These are phyloP conservation scores for Tonatia bakeri DNA, from an alignment of 2,113 vertebrate genomes.

Conservation along the genomic window DNA sequence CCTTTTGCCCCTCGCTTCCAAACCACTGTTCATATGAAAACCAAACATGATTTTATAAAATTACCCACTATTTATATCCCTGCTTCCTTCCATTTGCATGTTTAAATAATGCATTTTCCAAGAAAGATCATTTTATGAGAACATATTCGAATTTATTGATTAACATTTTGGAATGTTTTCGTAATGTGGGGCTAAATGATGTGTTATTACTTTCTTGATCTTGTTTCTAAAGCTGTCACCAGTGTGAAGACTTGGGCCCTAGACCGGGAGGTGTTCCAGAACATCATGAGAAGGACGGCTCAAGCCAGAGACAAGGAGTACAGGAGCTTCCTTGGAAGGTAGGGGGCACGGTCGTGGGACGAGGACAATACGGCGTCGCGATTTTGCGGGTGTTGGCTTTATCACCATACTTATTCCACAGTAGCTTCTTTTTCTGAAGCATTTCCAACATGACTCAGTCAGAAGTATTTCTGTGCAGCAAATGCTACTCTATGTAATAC, in stretches of 20 bases:
- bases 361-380: not conserved
- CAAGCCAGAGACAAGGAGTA: slow-evolving; percentile 91
- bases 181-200: not conserved
- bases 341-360: not conserved
- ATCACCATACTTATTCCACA: not conserved
- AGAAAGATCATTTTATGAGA: not conserved
- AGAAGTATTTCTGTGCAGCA: not conserved
- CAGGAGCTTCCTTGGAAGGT: slow-evolving; percentile 93
- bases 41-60: slow-evolving; percentile 35
- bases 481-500: not conserved
- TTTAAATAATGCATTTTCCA: not conserved
- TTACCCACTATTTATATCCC: not conserved
- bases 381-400: not conserved
- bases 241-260: slow-evolving; percentile 91
- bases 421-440: not conserved
- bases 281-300: slow-evolving; percentile 94
- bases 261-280: slow-evolving; percentile 94
- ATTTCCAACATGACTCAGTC: not conserved
- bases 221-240: slow-evolving; percentile 84
- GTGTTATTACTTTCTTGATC: slow-evolving; percentile 50
- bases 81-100: not conserved
- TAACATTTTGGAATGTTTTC: slow-evolving; percentile 15
- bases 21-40: slow-evolving; percentile 30
- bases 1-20: not conserved
- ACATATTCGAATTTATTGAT: not conserved